Base-by-base conservation (phyloP, 2,888 invertebrate genomes). In the Troilus luridus region DNA sequence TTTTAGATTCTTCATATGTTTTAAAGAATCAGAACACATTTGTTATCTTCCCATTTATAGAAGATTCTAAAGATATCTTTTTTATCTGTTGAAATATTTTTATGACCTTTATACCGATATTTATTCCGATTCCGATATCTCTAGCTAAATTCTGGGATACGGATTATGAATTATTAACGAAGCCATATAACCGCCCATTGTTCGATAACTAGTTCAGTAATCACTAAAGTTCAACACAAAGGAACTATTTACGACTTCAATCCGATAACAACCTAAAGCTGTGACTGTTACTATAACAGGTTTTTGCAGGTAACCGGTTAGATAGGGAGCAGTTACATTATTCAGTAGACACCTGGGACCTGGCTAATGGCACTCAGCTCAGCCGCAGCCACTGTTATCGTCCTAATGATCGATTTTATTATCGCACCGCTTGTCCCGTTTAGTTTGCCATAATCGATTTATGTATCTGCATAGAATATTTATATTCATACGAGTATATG, bases 351-450 rank as follows among this genome's bases (percentile, higher is more conserved):
- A 77, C 41, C 72, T 77, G 72, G 6, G 72, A 0, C 72, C 6
- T 14, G 24, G 24, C 67, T 67, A 67, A 67, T 67, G 67, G 24
- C 17, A 5, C 72, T 77, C 72, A 17, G 17, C 17, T 77, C 27
- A 77, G 72, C 72, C 72, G 8, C 72, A 17, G 41, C 72, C 17
- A 0, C 27, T 27, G 72, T 27, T 77, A 41, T 77, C 1, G 27
- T 27, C 41, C 27, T 41, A 77, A 77, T 77, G 41, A 77, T 77
- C 72, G 17, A 41, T 77, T 77, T 77, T 77, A 77, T 77, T 67
- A 77, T 27, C 17, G 17, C 41, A 12, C 14, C 6, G 6, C 24
- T 67, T 24, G 24, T 67, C 27, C 6, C 14, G 5, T 67, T 24
- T 12, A 24, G 12, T 27, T 27, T 12, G 24, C 67, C 14, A 27